Conservation (phyloP, 1,140 invertebrate species). For the Teleopsis dalmanni region DNA sequence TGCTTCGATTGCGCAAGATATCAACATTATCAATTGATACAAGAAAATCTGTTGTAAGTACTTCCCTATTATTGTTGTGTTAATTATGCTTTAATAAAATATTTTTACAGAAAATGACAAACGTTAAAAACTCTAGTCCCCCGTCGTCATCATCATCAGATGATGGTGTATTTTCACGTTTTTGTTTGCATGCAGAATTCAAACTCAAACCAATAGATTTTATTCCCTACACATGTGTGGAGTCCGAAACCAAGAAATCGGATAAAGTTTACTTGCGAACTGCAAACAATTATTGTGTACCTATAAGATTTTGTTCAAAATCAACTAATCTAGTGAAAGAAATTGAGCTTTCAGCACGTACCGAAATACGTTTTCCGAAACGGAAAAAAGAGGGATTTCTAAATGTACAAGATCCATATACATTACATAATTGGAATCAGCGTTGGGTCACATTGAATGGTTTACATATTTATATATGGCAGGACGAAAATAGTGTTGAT, state of each 20-base stretch:
- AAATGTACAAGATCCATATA: constrained; percentile 26
- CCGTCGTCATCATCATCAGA: constrained; percentile 5
- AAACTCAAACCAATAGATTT: constrained; percentile 18
- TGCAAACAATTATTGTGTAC: neutral
- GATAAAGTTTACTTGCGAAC: constrained; percentile 28
- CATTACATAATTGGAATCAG: constrained; percentile 33
- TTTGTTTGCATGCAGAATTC: constrained; percentile 35
- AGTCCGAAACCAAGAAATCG: constrained; percentile 11
- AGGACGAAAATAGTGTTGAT: constrained; percentile 23
- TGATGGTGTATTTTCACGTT: constrained; percentile 26
- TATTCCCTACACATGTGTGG: constrained; percentile 26
- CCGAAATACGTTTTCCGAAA: constrained; percentile 29
- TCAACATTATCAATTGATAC: constrained; percentile 29
- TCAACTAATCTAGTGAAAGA: constrained; percentile 17
- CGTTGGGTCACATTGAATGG: constrained; percentile 35
- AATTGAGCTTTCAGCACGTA: constrained; percentile 25
- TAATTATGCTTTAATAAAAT: neutral
- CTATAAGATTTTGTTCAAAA: neutral
- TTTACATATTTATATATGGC: constrained; percentile 24
- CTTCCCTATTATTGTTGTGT: neutral
- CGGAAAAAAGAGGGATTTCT: constrained; percentile 23
- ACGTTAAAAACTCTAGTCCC: neutral
- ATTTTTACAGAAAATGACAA: constrained; percentile 8
- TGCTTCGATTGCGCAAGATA: constrained; percentile 35
- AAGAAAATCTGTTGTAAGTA: constrained; percentile 13